A percentile compares a stretch with the other conserved stretches of the same genome.
These are phyloP conservation scores for Accipiter cooperii DNA, from an alignment of 2,113 vertebrate genomes.

Conservation along the genomic window DNA sequence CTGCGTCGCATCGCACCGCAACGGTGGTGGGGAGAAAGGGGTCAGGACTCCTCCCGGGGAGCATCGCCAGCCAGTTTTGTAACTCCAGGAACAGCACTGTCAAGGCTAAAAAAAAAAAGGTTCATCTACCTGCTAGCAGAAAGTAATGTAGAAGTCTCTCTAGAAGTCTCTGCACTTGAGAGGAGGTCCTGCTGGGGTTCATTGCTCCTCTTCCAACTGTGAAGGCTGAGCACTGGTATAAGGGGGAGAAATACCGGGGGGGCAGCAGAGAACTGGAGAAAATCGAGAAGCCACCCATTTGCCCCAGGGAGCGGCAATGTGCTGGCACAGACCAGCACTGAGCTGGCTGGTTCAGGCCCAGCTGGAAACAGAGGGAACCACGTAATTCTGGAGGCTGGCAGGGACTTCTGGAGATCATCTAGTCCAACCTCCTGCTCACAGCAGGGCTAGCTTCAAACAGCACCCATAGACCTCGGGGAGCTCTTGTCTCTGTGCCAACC, in stretches of 20 bases:
- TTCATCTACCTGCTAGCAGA: background rate
- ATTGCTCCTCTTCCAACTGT: background rate
- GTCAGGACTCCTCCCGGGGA: background rate
- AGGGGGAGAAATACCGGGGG: background rate
- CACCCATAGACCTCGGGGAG: background rate
- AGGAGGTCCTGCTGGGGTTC: background rate
- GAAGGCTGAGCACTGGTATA: background rate
- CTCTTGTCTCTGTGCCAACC: background rate
- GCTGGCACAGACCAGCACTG: background rate
- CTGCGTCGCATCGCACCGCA: rapidly evolving
- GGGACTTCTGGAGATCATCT: background rate
- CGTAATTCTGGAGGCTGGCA: background rate
- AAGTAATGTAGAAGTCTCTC: background rate
- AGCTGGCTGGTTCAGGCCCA: background rate
- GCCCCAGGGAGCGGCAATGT: background rate
- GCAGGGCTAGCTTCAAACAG: background rate
- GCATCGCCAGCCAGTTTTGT: background rate
- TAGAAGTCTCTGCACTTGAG: background rate
- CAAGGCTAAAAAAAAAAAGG: background rate
- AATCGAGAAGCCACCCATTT: background rate
- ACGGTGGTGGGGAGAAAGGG: rapidly evolving
- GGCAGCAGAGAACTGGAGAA: background rate
- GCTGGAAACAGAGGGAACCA: background rate
- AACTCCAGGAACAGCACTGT: rapidly evolving
- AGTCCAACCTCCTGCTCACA: background rate